Conservation (phyloP, 2,888 invertebrate species). For the Tetragonisca angustula region DNA sequence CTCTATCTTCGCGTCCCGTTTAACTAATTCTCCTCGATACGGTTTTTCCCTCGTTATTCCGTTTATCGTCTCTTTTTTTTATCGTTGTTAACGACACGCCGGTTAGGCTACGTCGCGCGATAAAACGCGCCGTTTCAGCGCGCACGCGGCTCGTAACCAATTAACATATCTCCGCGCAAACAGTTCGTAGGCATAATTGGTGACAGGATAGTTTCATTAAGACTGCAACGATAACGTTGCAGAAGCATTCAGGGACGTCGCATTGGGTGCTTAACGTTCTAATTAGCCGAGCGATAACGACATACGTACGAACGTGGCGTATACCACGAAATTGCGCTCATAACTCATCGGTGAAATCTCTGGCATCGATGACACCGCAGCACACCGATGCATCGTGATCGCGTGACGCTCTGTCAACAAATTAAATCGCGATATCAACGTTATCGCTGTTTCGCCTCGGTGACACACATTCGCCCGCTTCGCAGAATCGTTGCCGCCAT, state of each 20-base stretch:
- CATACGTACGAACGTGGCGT: background rate
- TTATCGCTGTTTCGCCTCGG: slow-evolving; percentile 31
- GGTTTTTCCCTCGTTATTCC: too few species aligned
- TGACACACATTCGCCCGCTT: slow-evolving; percentile 24
- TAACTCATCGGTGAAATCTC: slow-evolving; percentile 36
- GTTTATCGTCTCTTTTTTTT: too few species aligned
- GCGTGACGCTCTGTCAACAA: slow-evolving; percentile 18
- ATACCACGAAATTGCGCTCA: slow-evolving; percentile 37
- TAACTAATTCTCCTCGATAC: too few species aligned
- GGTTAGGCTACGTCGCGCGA: too few species aligned
- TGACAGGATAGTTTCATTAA: slow-evolving; percentile 51
- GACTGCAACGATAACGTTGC: slow-evolving; percentile 33
- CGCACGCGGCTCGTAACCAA: slow-evolving; percentile 23
- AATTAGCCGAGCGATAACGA: slow-evolving; percentile 45
- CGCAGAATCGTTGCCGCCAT: background rate
- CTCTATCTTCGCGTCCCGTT: too few species aligned
- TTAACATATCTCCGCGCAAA: slow-evolving; percentile 41
- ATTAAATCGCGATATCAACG: slow-evolving; percentile 42
- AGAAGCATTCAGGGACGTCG: slow-evolving; percentile 13
- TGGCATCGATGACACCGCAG: slow-evolving; percentile 21
- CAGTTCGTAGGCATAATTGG: slow-evolving; percentile 41
- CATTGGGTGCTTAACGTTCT: slow-evolving; percentile 26
- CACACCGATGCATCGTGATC: slow-evolving; percentile 16
- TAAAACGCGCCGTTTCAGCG: background rate
- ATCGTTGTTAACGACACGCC: too few species aligned